Conservation (phyloP, 2,888 invertebrate genomes). For the Callosobruchus maculatus region DNA sequence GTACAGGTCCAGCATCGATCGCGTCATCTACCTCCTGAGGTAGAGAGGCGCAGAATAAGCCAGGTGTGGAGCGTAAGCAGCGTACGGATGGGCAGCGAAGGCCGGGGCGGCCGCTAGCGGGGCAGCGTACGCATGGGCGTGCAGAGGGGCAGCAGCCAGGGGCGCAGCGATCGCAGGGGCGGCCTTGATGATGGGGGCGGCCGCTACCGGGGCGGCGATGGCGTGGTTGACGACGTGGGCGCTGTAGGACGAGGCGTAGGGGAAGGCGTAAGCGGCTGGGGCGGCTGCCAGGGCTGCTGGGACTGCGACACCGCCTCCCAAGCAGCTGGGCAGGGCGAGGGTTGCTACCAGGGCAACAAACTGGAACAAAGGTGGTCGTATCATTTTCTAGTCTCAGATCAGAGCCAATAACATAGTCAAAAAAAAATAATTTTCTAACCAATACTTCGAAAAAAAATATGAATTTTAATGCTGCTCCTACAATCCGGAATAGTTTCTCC, state of each 20-base stretch:
- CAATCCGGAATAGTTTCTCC: too few relatives aligned
- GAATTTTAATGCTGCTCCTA: too few relatives aligned
- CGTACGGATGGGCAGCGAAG: conserved; percentile 1
- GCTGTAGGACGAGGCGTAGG: conserved; percentile 73
- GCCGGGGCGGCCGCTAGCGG: conserved; percentile 3
- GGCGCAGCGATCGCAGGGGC: conserved; percentile 10
- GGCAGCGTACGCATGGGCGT: conserved; percentile 5
- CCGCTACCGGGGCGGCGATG: conserved; percentile 61
- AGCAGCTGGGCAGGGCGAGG: conserved; percentile 27
- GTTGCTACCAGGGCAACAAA: conserved; percentile 24
- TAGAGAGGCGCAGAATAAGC: neutral
- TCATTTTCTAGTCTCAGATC: too few relatives aligned
- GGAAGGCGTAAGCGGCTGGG: conserved; percentile 61
- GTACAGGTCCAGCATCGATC: neutral
- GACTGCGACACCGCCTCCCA: conserved; percentile 40
- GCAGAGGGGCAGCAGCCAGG: conserved; percentile 3
- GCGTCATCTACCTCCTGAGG: neutral
- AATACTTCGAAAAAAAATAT: too few relatives aligned
- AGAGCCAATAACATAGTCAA: too few relatives aligned
- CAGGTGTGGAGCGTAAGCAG: conserved; percentile 3
- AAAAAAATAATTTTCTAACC: too few relatives aligned
- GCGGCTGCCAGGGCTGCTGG: conserved; percentile 36
- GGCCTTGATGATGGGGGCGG: conserved; percentile 20
- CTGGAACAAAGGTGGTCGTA: conserved; percentile 16
- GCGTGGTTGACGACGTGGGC: conserved; percentile 74